Evolutionary conservation across 2,113 vertebrate genomes (phyloP), one percentile per base, ranked within the genome.

Genomic region (Lutjanus erythropterus): DNA sequence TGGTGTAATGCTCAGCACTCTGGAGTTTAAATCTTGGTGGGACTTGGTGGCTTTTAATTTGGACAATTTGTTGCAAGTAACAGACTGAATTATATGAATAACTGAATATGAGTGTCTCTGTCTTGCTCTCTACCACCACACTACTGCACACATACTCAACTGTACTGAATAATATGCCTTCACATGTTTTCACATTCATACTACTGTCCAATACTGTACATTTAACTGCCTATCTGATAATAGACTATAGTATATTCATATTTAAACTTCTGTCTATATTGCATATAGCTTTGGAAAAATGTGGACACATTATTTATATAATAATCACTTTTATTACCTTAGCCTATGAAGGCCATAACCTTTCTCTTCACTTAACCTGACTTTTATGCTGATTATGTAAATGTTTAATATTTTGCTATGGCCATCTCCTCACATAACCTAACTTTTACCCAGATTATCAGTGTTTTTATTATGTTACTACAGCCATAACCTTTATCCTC

Each of bases 1-100:
- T 90, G 89, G 90, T 91, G 89, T 93, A 92, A 92, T 94, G 92
- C 94, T 95, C 93, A 94, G 93, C 93, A 94, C 93, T 95, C 92
- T 94, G 91, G 87, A 95, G 91, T 94, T 94, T 91, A 94, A 94
- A 91, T 94, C 92, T 94, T 90, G 86, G 91, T 93, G 83, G 89
- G 49, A 91, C 91, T 91, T 92, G 14, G 2, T 9, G 0, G 2
- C 3, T 47, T 47, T 47, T 47, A 9, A n/a, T n/a, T n/a, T n/a
- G n/a, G n/a, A n/a, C n/a, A n/a, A n/a, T n/a, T n/a, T n/a, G n/a
- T n/a, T n/a, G n/a, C n/a, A n/a, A n/a, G n/a, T n/a, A n/a, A n/a
- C n/a, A n/a, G n/a, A n/a, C n/a, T n/a, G n/a, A n/a, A n/a, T n/a
- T n/a, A n/a, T n/a, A n/a, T n/a, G n/a, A n/a, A n/a, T n/a, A n/a